These are phyloP conservation scores for Bellardia bayeri DNA, from an alignment of 2,888 invertebrate genomes.

Conservation along the genomic window DNA sequence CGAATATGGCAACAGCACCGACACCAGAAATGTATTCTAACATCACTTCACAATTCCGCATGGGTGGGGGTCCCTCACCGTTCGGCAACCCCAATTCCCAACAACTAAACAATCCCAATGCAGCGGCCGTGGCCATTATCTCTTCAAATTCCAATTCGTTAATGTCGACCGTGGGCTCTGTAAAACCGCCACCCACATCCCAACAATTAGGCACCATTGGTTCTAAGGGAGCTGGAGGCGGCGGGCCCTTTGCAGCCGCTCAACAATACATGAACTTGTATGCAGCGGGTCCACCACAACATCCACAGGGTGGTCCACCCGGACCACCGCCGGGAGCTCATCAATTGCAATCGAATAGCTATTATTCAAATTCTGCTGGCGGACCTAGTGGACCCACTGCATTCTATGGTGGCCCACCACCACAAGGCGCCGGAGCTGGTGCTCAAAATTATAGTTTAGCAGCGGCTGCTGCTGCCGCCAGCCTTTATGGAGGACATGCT, in stretches of 20 bases:
- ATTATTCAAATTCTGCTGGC: conserved; percentile 84
- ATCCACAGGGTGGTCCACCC: conserved; percentile 78
- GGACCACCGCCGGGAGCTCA: conserved; percentile 81
- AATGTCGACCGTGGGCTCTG: conserved; percentile 94
- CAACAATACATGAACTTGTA: conserved; percentile 84
- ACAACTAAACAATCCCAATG: conserved; percentile 92
- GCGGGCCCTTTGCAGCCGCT: conserved; percentile 79
- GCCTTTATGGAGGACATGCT: conserved; percentile 83
- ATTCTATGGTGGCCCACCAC: conserved; percentile 82
- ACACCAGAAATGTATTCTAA: conserved; percentile 90
- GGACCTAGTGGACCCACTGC: conserved; percentile 82
- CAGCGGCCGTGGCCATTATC: conserved; percentile 89
- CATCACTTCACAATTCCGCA: conserved; percentile 86
- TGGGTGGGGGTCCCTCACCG: conserved; percentile 87
- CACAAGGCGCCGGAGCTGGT: conserved; percentile 80
- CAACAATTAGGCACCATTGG: conserved; percentile 94
- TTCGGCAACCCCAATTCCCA: conserved; percentile 87
- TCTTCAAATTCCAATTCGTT: conserved; percentile 94
- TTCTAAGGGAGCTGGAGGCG: conserved; percentile 81
- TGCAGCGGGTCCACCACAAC: conserved; percentile 81
- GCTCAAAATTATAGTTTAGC: conserved; percentile 83
- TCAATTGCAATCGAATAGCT: conserved; percentile 84
- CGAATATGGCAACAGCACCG: conserved; percentile 85
- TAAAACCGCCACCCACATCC: conserved; percentile 90
- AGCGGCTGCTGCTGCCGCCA: conserved; percentile 80